phyloP scores from a whole-genome alignment of 2,113 vertebrate species.

The Myanophis thanlyinensis region DNA sequence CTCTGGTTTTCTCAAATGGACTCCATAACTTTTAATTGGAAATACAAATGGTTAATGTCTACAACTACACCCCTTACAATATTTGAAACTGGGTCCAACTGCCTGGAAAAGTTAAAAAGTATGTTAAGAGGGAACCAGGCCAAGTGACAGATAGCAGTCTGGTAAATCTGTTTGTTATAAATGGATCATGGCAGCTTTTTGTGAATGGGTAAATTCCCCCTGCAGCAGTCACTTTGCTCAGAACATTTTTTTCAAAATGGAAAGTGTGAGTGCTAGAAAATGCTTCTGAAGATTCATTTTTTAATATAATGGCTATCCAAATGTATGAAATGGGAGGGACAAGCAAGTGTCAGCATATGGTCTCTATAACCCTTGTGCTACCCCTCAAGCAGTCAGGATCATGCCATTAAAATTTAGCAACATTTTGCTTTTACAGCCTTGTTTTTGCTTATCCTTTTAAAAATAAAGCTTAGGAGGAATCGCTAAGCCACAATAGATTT shows the following conservation, averaged over 20 bases:
- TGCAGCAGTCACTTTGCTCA: not conserved
- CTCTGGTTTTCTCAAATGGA: not conserved
- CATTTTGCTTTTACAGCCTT: not conserved
- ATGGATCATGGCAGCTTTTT: not conserved
- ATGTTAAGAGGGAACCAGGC: not conserved
- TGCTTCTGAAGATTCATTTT: not conserved
- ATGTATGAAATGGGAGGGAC: not conserved
- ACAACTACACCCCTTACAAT: not conserved
- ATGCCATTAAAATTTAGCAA: not conserved
- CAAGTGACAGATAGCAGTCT: not conserved
- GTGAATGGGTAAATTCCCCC: not conserved
- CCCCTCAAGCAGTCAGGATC: not conserved
- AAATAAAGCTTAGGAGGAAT: not conserved
- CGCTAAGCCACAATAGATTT: not conserved
- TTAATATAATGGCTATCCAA: not conserved
- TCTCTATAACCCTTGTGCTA: not conserved
- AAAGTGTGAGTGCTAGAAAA: not conserved
- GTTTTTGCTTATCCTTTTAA: not conserved
- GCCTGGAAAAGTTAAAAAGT: not conserved
- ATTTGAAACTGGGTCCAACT: not conserved
- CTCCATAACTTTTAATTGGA: not conserved
- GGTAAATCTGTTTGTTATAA: not conserved
- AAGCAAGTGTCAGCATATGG: not conserved
- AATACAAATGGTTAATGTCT: not conserved
- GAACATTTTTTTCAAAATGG: not conserved